Evolutionary conservation across 2,888 invertebrate genomes (phyloP).

Genomic region (Aleiodes leptofemur): DNA sequence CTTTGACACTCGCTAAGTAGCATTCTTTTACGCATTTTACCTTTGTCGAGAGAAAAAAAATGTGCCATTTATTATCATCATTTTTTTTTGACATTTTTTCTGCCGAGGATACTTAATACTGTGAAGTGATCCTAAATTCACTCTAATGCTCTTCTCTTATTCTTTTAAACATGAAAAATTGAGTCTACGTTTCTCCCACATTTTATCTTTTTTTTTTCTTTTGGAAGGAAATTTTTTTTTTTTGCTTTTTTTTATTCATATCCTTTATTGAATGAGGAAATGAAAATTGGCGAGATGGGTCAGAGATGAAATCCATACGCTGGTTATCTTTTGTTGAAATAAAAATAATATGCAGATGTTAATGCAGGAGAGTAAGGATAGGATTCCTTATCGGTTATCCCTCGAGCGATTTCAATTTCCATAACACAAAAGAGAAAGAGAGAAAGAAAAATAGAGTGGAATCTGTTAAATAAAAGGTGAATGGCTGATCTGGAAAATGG

Average conservation of each 20-base stretch:
- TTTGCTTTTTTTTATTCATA: neutral
- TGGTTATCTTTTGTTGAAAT: neutral
- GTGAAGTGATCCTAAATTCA: slow-evolving; percentile 15
- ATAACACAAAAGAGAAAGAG: neutral
- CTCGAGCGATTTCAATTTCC: slow-evolving; percentile 30
- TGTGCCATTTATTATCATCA: slow-evolving; percentile 7
- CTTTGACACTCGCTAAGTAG: slow-evolving; percentile 40
- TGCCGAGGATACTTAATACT: neutral
- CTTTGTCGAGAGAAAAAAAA: neutral
- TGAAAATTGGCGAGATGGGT: slow-evolving; percentile 1
- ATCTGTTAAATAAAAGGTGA: neutral
- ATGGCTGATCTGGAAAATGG: neutral
- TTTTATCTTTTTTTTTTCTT: neutral
- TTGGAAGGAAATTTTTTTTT: neutral
- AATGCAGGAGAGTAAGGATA: neutral
- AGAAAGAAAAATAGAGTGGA: neutral
- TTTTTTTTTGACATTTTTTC: neutral
- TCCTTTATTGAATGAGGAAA: neutral
- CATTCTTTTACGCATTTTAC: slow-evolving; percentile 9
- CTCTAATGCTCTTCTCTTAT: neutral
- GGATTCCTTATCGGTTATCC: slow-evolving; percentile 15
- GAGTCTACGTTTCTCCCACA: no score
- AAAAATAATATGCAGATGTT: slow-evolving; percentile 13
- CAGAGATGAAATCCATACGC: neutral
- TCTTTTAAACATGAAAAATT: no score